phyloP scores from a whole-genome alignment of 1,140 invertebrate species.

The Achatina immaculata region DNA sequence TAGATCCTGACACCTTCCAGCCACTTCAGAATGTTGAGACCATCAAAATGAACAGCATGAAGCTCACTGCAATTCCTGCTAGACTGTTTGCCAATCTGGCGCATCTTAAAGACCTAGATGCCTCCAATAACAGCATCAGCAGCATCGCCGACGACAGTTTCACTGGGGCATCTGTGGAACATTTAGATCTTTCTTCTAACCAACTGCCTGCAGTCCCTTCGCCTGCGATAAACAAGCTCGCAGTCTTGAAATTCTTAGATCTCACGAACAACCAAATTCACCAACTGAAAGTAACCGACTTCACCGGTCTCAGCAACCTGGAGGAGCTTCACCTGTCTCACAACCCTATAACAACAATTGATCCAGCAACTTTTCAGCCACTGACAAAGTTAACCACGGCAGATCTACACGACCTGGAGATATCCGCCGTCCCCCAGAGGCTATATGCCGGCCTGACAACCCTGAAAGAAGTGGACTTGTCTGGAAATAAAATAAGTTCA shows the following conservation, averaged over 20 bases:
- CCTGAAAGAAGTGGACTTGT: constrained; percentile 44
- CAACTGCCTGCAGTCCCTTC: constrained; percentile 46
- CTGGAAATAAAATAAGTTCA: constrained; percentile 38
- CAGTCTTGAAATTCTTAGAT: constrained; percentile 25
- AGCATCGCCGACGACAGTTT: constrained; percentile 44
- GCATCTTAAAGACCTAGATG: constrained; percentile 44
- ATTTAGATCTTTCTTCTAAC: constrained; percentile 52
- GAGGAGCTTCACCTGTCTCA: constrained; percentile 41
- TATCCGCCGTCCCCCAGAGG: constrained; percentile 38
- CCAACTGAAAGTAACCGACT: constrained; percentile 32
- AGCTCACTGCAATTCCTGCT: constrained; percentile 39
- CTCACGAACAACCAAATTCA: constrained; percentile 19
- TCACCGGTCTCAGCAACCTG: constrained; percentile 49
- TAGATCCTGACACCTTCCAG: constrained; percentile 43
- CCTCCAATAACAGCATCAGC: constrained; percentile 41
- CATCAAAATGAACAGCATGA: constrained; percentile 46
- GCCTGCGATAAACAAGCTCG: constrained; percentile 36
- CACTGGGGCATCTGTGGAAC: constrained; percentile 42
- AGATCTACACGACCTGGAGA: constrained; percentile 42
- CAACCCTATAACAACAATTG: constrained; percentile 45
- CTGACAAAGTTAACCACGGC: constrained; percentile 40
- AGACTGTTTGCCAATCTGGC: constrained; percentile 44
- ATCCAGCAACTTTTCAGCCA: constrained; percentile 42
- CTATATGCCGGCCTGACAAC: constrained; percentile 43
- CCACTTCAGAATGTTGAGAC: constrained; percentile 37